phyloP scores from a whole-genome alignment of 2,113 vertebrate genomes.

The Artemisiospiza belli region DNA sequence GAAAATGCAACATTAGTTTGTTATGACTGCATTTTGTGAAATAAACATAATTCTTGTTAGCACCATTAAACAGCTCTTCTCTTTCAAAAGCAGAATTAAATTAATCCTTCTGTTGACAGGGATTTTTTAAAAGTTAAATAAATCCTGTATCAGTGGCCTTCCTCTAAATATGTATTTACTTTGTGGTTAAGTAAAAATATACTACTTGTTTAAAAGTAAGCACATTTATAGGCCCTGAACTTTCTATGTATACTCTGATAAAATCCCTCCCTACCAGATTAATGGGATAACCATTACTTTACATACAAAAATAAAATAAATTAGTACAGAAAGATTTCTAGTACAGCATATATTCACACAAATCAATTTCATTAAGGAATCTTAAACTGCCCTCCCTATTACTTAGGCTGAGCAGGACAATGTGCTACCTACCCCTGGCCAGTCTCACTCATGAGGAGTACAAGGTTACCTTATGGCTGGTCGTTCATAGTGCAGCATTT shows the following conservation, averaged over 20 bases:
- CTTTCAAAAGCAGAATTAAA: neutral
- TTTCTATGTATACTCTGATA: neutral
- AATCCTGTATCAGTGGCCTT: neutral
- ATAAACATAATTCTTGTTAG: neutral
- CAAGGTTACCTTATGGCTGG: neutral
- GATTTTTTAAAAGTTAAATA: neutral
- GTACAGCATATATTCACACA: neutral
- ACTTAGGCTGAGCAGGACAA: neutral
- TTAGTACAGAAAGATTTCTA: neutral
- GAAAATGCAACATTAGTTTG: neutral
- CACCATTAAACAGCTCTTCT: neutral
- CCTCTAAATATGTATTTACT: neutral
- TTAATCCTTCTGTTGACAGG: neutral
- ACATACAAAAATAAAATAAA: neutral
- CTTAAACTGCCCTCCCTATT: neutral
- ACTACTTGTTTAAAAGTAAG: neutral
- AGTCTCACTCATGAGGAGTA: neutral
- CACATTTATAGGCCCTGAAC: neutral
- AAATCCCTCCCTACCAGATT: neutral
- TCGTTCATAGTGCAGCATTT: neutral
- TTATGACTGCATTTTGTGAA: neutral
- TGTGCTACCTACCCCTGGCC: neutral
- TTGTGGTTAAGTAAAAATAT: neutral
- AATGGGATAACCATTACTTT: neutral
- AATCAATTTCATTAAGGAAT: neutral